These are phyloP conservation scores for Pinna nobilis DNA, from an alignment of 1,140 invertebrate genomes.

Conservation along the genomic window DNA sequence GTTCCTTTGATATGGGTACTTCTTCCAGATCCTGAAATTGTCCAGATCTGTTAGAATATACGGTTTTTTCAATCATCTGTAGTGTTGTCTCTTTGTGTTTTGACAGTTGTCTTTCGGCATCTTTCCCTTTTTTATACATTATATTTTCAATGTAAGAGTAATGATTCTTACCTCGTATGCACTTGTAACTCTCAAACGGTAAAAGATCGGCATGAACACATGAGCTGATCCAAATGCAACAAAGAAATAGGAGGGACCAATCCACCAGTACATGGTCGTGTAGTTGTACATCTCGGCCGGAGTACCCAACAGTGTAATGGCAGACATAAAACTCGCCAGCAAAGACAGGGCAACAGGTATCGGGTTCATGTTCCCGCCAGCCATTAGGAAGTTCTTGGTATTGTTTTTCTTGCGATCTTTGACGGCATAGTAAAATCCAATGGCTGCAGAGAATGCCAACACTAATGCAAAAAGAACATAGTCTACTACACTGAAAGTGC, in stretches of 20 bases:
- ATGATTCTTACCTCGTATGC: constrained; percentile 67
- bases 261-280: constrained; percentile 64
- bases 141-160: too few species aligned
- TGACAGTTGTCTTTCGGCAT: too few species aligned
- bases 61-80: too few species aligned
- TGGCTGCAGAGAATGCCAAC: constrained; percentile 75
- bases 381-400: constrained; percentile 85
- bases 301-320: constrained; percentile 90
- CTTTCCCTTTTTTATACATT: too few species aligned
- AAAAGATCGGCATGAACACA: constrained; percentile 72
- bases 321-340: constrained; percentile 87
- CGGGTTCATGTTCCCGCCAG: constrained; percentile 83
- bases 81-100: too few species aligned
- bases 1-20: too few species aligned
- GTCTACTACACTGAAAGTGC: constrained; percentile 43
- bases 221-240: constrained; percentile 58
- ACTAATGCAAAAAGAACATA: constrained; percentile 55
- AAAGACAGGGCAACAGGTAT: constrained; percentile 68
- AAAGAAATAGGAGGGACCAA: constrained; percentile 59
- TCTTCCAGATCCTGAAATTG: too few species aligned
- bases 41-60: too few species aligned
- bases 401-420: constrained; percentile 91
- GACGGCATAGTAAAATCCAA: constrained; percentile 88
- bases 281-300: constrained; percentile 87
- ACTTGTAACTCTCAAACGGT: constrained; percentile 69